These are phyloP conservation scores for Tryphoninae sp. DNA, from an alignment of 2,888 invertebrate species.

Conservation along the genomic window DNA sequence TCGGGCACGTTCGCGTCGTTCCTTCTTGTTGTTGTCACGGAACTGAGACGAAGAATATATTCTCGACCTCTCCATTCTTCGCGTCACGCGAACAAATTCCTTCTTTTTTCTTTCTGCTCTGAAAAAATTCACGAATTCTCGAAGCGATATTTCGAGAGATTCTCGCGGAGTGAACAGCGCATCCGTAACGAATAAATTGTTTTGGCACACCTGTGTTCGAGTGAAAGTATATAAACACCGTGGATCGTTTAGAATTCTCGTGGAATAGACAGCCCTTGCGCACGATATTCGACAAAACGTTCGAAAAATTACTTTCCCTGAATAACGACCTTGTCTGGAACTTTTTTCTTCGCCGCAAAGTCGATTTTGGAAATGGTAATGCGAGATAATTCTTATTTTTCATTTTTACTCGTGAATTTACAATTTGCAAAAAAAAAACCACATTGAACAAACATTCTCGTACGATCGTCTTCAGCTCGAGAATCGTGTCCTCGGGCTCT, in stretches of 20 bases:
- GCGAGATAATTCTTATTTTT: too few relatives aligned
- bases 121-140: slow-evolving; percentile 20
- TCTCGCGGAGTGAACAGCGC: slow-evolving; percentile 27
- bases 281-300: too few relatives aligned
- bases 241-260: neutral
- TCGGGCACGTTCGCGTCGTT: slow-evolving; percentile 53
- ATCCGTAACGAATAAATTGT: slow-evolving; percentile 38
- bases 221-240: slow-evolving; percentile 7
- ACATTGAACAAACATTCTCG: too few relatives aligned
- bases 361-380: too few relatives aligned
- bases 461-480: neutral
- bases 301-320: too few relatives aligned
- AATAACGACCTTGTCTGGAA: too few relatives aligned
- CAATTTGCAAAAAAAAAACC: too few relatives aligned
- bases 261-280: neutral
- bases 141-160: slow-evolving; percentile 2
- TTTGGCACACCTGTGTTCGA: slow-evolving; percentile 50
- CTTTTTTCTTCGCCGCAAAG: too few relatives aligned
- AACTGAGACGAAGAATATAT: slow-evolving; percentile 48
- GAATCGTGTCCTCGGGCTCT: slow-evolving; percentile 3
- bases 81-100: slow-evolving; percentile 70
- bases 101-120: slow-evolving; percentile 23
- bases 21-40: slow-evolving; percentile 57
- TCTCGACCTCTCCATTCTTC: slow-evolving; percentile 61
- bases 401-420: too few relatives aligned